phyloP scores from a whole-genome alignment of 2,888 invertebrate species.

The Noctua janthina region DNA sequence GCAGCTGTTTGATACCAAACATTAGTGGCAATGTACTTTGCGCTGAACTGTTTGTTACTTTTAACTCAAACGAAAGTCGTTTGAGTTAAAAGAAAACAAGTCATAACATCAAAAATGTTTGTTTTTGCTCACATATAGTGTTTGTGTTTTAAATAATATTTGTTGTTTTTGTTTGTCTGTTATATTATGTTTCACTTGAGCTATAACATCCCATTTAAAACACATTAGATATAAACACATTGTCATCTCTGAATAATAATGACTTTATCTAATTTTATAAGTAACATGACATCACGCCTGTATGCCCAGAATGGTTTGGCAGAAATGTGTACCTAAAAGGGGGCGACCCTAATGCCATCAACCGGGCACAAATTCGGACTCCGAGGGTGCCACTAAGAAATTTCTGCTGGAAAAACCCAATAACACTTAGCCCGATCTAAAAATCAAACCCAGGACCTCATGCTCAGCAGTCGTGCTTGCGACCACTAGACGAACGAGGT shows the following conservation, averaged over 20 bases:
- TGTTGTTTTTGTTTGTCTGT: conserved; percentile 2
- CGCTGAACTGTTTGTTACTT: conserved; percentile 19
- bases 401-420: not conserved
- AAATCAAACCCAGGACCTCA: not conserved
- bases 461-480: not conserved
- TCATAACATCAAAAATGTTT: conserved; percentile 9
- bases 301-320: not conserved
- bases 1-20: conserved; percentile 23
- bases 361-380: not conserved
- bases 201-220: not conserved
- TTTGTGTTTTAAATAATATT: not conserved
- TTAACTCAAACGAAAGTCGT: conserved; percentile 21
- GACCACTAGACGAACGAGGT: too few relatives aligned
- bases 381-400: not conserved
- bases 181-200: not conserved
- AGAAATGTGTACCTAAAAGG: not conserved
- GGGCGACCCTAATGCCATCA: not conserved
- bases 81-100: conserved; percentile 4
- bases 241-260: not conserved
- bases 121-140: conserved; percentile 7
- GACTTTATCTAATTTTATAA: not conserved
- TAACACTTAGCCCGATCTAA: not conserved
- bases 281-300: not conserved
- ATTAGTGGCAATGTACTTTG: conserved; percentile 46
- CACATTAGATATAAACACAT: not conserved